Conservation (phyloP, 2,888 invertebrate species). For the Callinectes sapidus region DNA sequence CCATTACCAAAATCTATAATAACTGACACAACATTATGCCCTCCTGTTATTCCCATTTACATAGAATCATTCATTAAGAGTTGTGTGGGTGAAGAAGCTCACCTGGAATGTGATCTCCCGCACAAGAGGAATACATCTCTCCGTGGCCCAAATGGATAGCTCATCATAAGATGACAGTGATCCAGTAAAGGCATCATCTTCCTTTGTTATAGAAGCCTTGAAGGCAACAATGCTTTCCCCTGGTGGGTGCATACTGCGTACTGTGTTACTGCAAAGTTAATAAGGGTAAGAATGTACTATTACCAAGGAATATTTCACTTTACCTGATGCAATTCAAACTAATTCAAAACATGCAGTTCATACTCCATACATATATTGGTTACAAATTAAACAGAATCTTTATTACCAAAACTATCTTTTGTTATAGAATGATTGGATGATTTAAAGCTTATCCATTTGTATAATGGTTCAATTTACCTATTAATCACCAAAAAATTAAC, state of each 20-base stretch:
- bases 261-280: conserved; percentile 79
- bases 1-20: no score
- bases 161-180: conserved; percentile 82
- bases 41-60: no score
- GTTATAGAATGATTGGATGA: neutral
- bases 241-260: conserved; percentile 89
- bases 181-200: conserved; percentile 85
- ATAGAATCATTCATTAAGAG: no score
- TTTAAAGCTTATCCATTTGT: neutral
- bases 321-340: neutral
- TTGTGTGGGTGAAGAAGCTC: neutral
- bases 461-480: neutral
- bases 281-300: neutral
- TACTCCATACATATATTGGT: neutral
- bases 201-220: conserved; percentile 85
- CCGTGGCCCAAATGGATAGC: conserved; percentile 88
- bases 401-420: neutral
- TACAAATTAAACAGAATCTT: neutral
- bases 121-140: conserved; percentile 96
- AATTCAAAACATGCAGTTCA: neutral
- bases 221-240: conserved; percentile 89
- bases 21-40: no score
- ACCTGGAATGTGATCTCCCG: conserved; percentile 94
- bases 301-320: neutral
- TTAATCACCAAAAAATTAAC: neutral